Base-by-base conservation (phyloP, 2,797 vertebrate genomes). In the Neopelma chrysocephalum region DNA sequence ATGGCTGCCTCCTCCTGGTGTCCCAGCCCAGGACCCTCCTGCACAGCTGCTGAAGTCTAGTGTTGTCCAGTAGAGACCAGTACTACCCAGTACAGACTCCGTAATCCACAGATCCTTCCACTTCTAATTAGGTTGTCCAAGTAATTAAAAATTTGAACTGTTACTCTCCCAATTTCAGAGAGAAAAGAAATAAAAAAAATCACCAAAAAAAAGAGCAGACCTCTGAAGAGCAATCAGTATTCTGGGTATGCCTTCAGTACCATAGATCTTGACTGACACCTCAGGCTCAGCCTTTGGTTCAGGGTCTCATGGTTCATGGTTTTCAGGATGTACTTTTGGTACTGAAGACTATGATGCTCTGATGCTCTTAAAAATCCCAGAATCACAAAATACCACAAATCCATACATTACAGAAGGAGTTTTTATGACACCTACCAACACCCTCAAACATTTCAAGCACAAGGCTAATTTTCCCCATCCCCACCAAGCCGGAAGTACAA, bases 381-480 rank as follows among this genome's bases (percentile, higher is more conserved):
- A 48, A 43, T 11, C 29, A 40, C 7, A 73, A 15, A 75, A 60
- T 36, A 34, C 34, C 42, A 54, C 19, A 48, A 76, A 68, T 53
- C 10, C 62, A 76, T 9, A 50, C 26, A 42, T 31, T 34, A 64
- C 36, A 42, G 14, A 85, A 76, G 17, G 13, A 69, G 14, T 43
- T 62, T 45, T 87, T 66, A 57, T 12, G 61, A 57, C 12, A 62
- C 3, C 34, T 45, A n/a, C 5, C 32, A 87, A 66, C 14, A 47
- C 3, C 45, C 2, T 12, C 0, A 65, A 66, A 62, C 48, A 50
- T 22, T 50, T 62, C 57, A 75, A 43, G 38, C 42, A 57, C 5
- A 9, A 87, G 34, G 10, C 0, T 42, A 27, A 62, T 15, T 25
- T 48, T 54, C 7, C 2, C 8, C 47, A 38, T 0, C 18, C 2